Conservation (phyloP, 1,140 invertebrate species). For the Bombus vancouverensis region DNA sequence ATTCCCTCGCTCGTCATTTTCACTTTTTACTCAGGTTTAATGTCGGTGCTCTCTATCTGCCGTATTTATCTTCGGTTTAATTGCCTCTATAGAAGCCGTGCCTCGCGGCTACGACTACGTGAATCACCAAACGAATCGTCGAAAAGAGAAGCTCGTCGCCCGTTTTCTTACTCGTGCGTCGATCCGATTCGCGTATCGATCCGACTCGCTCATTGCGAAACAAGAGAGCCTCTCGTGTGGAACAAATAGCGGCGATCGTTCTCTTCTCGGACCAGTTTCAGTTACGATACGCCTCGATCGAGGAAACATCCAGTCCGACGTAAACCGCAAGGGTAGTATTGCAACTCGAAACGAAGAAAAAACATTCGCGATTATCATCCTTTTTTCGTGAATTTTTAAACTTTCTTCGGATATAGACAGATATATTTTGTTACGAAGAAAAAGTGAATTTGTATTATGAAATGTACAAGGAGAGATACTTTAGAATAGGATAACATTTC, state of each 20-base stretch:
- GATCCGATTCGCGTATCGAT: conserved; percentile 16
- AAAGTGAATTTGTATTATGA: not conserved
- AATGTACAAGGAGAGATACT: no score
- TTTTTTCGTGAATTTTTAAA: not conserved
- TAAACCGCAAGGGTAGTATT: conserved; percentile 1
- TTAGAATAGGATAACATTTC: no score
- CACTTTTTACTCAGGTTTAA: conserved; percentile 19
- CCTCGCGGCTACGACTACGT: conserved; percentile 16
- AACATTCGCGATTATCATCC: not conserved
- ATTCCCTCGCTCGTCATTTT: conserved; percentile 26
- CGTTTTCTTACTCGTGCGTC: not conserved
- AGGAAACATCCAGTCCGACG: not conserved
- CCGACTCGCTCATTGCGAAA: conserved; percentile 3
- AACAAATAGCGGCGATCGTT: conserved; percentile 10
- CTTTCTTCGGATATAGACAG: not conserved
- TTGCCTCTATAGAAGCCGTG: conserved; percentile 19
- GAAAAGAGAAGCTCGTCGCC: not conserved
- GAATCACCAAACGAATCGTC: conserved; percentile 18
- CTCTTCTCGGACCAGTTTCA: conserved; percentile 6
- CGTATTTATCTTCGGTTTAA: conserved; percentile 52
- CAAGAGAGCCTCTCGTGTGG: not conserved
- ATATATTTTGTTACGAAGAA: not conserved
- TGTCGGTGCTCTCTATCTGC: conserved; percentile 10
- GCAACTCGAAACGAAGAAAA: not conserved
- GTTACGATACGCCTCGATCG: not conserved